Evolutionary conservation across 2,113 vertebrate genomes (phyloP).

Genomic region (Toxotes chatareus): DNA sequence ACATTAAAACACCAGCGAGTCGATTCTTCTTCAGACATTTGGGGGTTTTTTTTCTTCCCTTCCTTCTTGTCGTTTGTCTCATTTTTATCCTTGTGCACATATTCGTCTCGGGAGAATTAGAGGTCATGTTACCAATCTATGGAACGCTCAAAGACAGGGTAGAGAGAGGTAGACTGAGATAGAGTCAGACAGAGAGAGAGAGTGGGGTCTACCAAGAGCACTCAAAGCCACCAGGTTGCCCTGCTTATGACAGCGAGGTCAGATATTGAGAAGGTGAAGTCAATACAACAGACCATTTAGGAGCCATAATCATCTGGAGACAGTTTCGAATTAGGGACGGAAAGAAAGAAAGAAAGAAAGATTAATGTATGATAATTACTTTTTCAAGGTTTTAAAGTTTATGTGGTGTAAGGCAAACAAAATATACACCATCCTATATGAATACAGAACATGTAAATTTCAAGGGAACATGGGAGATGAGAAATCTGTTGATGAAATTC

Average conservation of each 20-base stretch:
- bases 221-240: slow-evolving; percentile 71
- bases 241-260: slow-evolving; percentile 72
- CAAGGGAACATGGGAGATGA: background rate
- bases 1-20: slow-evolving; percentile 80
- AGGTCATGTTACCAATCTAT: slow-evolving; percentile 79
- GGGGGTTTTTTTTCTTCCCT: slow-evolving; percentile 13
- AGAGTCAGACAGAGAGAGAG: slow-evolving; percentile 36
- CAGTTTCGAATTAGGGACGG: background rate
- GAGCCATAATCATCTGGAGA: slow-evolving; percentile 52
- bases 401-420: background rate
- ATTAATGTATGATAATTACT: background rate
- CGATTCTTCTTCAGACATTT: slow-evolving; percentile 70
- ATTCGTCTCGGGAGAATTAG: slow-evolving; percentile 74
- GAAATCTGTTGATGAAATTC: background rate
- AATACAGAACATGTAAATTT: no score
- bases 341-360: background rate
- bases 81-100: slow-evolving; percentile 66
- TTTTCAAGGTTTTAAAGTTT: background rate
- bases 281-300: slow-evolving; percentile 77
- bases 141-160: slow-evolving; percentile 65
- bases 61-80: slow-evolving; percentile 54
- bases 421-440: no score
- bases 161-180: slow-evolving; percentile 47
- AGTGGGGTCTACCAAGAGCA: slow-evolving; percentile 37
- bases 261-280: slow-evolving; percentile 71